Conservation (phyloP, 2,797 vertebrate species). For the Mastacembelus armatus region DNA sequence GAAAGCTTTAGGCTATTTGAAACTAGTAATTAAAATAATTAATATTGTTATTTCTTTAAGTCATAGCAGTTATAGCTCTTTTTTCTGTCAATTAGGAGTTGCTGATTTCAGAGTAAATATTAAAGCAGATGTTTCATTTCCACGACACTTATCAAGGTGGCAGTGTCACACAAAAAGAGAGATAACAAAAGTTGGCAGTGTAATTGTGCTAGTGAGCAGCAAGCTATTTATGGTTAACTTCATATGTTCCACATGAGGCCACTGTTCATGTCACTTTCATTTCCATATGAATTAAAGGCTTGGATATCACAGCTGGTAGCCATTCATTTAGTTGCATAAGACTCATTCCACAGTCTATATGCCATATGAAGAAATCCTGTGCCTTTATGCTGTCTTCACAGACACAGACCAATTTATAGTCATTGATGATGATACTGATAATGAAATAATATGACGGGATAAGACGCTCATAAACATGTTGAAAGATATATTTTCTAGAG, state of each 20-base stretch:
- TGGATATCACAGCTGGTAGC: conserved; percentile 26
- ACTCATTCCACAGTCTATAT: conserved; percentile 16
- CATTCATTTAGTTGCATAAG: neutral
- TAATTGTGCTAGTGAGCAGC: neutral
- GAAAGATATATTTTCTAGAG: conserved; percentile 25
- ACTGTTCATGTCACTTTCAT: conserved; percentile 27
- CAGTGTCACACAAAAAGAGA: neutral
- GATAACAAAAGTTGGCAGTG: neutral
- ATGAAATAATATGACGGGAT: conserved; percentile 5
- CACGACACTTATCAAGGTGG: neutral
- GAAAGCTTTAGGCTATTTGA: conserved; percentile 18
- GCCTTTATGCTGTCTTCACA: neutral
- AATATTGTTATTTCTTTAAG: neutral
- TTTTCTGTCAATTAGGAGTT: neutral
- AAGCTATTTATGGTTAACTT: neutral
- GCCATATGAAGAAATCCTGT: neutral
- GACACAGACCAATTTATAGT: conserved; percentile 6
- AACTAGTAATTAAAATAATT: neutral
- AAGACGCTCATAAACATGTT: conserved; percentile 20
- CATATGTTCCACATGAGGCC: conserved; percentile 10
- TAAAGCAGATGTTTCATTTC: neutral
- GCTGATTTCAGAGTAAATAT: neutral
- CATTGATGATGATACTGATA: conserved; percentile 15
- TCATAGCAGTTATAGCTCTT: neutral
- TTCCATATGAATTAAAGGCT: conserved; percentile 34